Base-by-base conservation (phyloP, 2,797 vertebrate genomes). In the Paramormyrops hopkinsi region DNA sequence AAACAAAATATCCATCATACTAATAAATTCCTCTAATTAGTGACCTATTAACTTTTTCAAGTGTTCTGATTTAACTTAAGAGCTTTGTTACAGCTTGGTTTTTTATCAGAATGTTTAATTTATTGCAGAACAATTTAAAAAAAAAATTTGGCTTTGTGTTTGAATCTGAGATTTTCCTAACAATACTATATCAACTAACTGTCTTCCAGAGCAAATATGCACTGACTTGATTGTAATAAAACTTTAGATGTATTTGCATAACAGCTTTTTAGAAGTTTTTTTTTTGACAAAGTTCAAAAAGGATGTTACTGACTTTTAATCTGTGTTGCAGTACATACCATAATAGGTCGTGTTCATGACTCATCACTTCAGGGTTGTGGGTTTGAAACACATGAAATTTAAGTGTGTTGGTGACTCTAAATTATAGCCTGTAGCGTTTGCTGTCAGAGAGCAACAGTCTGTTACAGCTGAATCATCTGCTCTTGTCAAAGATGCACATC, bases 161-260 rank as follows among this genome's bases (percentile, higher is more conserved):
- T 46, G 19, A 86, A 7, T 25, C 9, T 87, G 12, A 87, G 85
- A 25, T 87, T 56, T n/a, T 50, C 25, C 53, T 51, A 86, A 69
- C 56, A 69, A 87, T 29, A 86, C 29, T 46, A 33, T 89, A 88
- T 14, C 12, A 90, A 91, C 89, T 91, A 92, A 92, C 90, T 90
- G 87, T 87, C 89, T 82, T 92, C 85, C 53, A 87, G 90, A 91
- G 88, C 90, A 91, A 76, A 86, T 91, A 87, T 92, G 91, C 91
- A 92, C 90, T 90, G 88, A 79, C 54, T 62, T 86, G 33, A 59
- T 7, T n/a, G 56, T 87, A 87, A 59, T 51, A 50, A 17, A 22
- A 29, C 84, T 46, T 82, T 11, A 19, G 76, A 82, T 82, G 17
- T 9, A 46, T 82, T 46, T 46, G 8, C 37, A 46, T n/a, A 41